A percentile compares a stretch with the other conserved stretches of the same genome.
Conservation (phyloP, 1,140 invertebrate species). For the Whitmania pigra region DNA sequence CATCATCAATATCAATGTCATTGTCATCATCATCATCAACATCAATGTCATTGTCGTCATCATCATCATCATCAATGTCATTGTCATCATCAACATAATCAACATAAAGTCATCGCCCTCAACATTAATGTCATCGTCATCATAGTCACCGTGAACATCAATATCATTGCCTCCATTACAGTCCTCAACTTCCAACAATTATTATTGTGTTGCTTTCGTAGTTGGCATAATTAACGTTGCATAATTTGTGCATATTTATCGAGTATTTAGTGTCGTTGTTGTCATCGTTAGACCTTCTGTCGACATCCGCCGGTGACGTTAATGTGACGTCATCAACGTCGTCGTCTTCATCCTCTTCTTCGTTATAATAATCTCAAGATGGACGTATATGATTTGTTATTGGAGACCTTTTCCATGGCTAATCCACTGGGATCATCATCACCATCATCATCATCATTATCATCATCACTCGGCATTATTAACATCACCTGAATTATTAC, state of each 20-base stretch:
- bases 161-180: neutral
- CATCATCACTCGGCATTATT: neutral
- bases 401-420: too few relatives aligned
- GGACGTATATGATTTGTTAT: too few relatives aligned
- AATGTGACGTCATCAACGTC: conserved; percentile 6
- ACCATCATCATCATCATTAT: too few relatives aligned
- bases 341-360: too few relatives aligned
- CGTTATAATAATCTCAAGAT: too few relatives aligned
- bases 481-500: neutral
- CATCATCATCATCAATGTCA: neutral
- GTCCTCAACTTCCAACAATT: neutral
- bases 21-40: neutral
- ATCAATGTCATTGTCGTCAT: neutral
- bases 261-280: neutral
- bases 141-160: neutral
- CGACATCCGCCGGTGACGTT: neutral
- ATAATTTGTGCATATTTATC: neutral
- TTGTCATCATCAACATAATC: neutral
- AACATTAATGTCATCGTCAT: neutral
- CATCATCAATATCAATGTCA: neutral
- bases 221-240: neutral
- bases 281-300: neutral
- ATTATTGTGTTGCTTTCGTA: neutral
- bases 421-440: too few relatives aligned
- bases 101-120: neutral